phyloP scores from a whole-genome alignment of 2,888 invertebrate genomes.

The Cyrtodaria siliqua region DNA sequence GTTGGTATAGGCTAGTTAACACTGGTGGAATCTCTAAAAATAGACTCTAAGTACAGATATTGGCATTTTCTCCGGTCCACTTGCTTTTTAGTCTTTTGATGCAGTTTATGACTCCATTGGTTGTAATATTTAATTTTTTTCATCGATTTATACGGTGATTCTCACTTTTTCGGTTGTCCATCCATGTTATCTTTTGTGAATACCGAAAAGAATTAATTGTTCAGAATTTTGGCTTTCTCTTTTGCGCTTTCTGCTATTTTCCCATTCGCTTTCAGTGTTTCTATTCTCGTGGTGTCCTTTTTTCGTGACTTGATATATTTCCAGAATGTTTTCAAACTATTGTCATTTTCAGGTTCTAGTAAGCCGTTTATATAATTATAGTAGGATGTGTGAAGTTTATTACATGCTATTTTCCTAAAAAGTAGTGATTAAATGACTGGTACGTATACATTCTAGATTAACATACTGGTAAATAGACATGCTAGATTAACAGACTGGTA shows the following conservation, averaged over 20 bases:
- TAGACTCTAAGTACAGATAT: constrained; percentile 29
- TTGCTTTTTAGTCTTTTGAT: constrained; percentile 16
- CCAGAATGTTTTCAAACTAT: neutral
- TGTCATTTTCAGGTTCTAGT: constrained; percentile 23
- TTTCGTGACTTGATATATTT: constrained; percentile 23
- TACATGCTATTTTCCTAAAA: too few species aligned
- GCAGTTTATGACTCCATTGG: constrained; percentile 6
- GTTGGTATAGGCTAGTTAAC: too few species aligned
- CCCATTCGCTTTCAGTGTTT: constrained; percentile 18
- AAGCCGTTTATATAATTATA: constrained; percentile 17
- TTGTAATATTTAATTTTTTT: neutral
- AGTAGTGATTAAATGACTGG: too few species aligned
- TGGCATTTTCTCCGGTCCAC: constrained; percentile 40
- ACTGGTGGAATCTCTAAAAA: too few species aligned
- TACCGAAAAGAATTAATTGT: constrained; percentile 22
- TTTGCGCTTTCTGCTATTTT: constrained; percentile 9
- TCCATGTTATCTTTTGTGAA: constrained; percentile 16
- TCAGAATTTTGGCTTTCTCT: constrained; percentile 39
- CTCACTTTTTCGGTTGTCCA: constrained; percentile 5
- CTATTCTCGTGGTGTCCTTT: constrained; percentile 25
- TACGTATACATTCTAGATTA: too few species aligned
- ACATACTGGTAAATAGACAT: too few species aligned
- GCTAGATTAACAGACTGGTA: too few species aligned
- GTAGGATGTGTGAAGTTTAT: constrained; percentile 17
- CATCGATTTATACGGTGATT: constrained; percentile 21